Percentiles rank a stretch among this genome's conserved stretches.
Evolutionary conservation across 2,797 vertebrate genomes (phyloP).

Genomic region (Emydoidea blandingii): DNA sequence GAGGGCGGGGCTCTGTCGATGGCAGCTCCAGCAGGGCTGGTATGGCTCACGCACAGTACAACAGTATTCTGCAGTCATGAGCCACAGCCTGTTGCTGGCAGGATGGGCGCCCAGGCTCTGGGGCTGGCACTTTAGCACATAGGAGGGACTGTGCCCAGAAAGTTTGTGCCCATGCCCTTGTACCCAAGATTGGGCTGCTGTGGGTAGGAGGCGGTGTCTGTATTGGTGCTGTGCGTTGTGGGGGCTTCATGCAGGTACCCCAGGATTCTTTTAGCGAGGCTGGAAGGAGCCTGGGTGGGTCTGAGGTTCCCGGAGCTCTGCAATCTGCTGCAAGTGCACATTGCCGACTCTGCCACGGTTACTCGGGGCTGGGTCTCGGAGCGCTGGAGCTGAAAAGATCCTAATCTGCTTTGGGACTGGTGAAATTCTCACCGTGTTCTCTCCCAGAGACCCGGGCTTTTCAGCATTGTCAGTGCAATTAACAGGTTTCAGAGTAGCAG

Average conservation of each 20-base stretch:
- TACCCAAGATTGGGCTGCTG: neutral
- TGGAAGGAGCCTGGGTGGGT: neutral
- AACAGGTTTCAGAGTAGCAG: too few species aligned
- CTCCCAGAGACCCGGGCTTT: neutral
- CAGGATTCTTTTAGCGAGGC: neutral
- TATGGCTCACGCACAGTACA: neutral
- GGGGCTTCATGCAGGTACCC: neutral
- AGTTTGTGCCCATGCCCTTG: neutral
- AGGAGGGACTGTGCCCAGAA: neutral
- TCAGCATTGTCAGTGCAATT: neutral
- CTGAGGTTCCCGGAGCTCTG: neutral
- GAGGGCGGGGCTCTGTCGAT: neutral
- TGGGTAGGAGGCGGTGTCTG: neutral
- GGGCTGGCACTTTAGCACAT: neutral
- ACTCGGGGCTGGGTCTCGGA: neutral
- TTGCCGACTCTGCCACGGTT: neutral
- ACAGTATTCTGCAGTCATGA: neutral
- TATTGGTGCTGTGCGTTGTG: neutral
- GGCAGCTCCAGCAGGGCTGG: fast-evolving
- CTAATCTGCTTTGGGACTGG: neutral
- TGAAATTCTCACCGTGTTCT: neutral
- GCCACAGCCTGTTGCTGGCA: slow-evolving; percentile 3
- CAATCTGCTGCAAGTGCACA: neutral
- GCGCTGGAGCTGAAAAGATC: neutral
- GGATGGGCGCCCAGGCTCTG: slow-evolving; percentile 28